Percentiles rank a stretch among this genome's conserved stretches.
These are phyloP conservation scores for Dermatemys mawii DNA, from an alignment of 2,113 vertebrate genomes.

Conservation along the genomic window DNA sequence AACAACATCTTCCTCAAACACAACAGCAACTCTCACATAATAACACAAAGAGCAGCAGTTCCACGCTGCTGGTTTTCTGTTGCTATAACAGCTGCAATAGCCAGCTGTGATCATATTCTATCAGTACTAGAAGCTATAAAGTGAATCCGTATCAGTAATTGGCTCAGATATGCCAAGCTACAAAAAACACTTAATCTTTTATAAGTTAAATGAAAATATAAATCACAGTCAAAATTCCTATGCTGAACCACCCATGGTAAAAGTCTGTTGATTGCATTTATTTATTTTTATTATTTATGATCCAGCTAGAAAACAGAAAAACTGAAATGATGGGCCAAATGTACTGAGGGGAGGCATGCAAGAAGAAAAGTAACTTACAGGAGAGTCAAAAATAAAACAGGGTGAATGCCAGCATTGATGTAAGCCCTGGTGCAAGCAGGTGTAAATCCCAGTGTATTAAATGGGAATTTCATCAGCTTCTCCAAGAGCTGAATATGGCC, in stretches of 20 bases:
- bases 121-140: background rate
- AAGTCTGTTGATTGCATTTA: background rate
- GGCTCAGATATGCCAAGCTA: background rate
- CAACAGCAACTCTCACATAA: background rate
- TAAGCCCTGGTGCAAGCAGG: background rate
- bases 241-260: background rate
- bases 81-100: background rate
- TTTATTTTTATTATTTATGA: background rate
- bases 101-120: background rate
- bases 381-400: background rate
- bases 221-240: background rate
- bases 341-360: background rate
- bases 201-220: constrained; percentile 11
- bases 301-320: background rate
- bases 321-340: background rate
- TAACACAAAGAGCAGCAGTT: background rate
- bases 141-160: background rate
- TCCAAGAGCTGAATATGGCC: background rate
- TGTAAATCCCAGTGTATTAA: background rate
- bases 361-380: background rate
- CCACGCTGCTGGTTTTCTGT: background rate
- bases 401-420: background rate
- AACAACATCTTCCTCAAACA: constrained; percentile 16
- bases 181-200: background rate
- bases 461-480: background rate